These are phyloP conservation scores for Perdix hodgsoniae DNA, from an alignment of 2,797 vertebrate species.

Conservation along the genomic window DNA sequence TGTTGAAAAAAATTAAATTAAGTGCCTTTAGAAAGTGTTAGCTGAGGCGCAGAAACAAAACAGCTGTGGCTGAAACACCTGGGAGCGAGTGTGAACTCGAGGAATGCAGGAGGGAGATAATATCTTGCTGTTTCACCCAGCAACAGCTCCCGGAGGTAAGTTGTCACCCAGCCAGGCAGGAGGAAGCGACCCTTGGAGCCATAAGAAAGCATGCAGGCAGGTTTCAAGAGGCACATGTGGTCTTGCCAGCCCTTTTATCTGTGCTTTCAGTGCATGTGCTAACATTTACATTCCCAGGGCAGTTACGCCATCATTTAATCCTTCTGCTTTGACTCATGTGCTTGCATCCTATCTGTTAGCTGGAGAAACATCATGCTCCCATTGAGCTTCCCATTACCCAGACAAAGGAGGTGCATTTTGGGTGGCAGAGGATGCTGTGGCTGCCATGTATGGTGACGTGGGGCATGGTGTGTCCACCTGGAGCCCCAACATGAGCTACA, in stretches of 20 bases:
- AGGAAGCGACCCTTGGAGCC: neutral
- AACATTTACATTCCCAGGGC: neutral
- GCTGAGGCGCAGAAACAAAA: neutral
- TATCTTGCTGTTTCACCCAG: conserved; percentile 39
- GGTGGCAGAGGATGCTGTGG: neutral
- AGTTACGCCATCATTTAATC: neutral
- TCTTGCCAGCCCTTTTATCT: neutral
- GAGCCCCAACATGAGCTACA: neutral
- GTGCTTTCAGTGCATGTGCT: neutral
- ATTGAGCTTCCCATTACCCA: rapidly evolving
- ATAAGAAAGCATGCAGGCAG: neutral
- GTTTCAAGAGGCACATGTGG: neutral
- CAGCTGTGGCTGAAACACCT: conserved; percentile 21
- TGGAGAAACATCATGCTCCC: neutral
- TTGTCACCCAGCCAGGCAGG: neutral
- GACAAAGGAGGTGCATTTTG: neutral
- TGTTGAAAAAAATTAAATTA: neutral
- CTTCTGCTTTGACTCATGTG: neutral
- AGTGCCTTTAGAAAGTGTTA: conserved; percentile 13
- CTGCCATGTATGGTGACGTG: rapidly evolving
- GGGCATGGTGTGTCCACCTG: neutral
- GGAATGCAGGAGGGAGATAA: neutral
- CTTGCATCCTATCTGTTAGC: neutral
- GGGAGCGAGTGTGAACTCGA: neutral
- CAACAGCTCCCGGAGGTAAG: conserved; percentile 7